phyloP scores from a whole-genome alignment of 2,888 invertebrate species.

The Liodrosophila aerea region DNA sequence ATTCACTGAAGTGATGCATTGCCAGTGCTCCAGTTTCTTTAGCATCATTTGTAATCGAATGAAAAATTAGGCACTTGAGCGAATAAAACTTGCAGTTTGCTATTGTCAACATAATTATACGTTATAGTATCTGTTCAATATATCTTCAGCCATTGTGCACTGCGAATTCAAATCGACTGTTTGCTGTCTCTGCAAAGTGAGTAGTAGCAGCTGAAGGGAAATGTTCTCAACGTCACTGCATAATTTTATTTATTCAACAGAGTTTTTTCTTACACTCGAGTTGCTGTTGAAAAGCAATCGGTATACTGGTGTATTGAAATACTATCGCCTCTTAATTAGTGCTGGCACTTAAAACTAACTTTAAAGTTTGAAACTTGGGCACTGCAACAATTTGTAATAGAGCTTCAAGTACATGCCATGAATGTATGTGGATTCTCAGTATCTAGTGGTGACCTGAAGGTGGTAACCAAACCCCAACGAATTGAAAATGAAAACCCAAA shows the following conservation, averaged over 20 bases:
- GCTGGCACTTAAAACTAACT: slow-evolving; percentile 22
- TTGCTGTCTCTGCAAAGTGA: not conserved
- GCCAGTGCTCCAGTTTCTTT: slow-evolving; percentile 23
- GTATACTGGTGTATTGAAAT: slow-evolving; percentile 17
- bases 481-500: slow-evolving; percentile 22
- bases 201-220: not conserved
- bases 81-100: slow-evolving; percentile 17
- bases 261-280: too few species aligned
- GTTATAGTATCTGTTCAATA: slow-evolving; percentile 12
- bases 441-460: slow-evolving; percentile 20
- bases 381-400: slow-evolving; percentile 27
- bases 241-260: too few species aligned
- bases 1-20: slow-evolving; percentile 34
- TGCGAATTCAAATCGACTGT: not conserved
- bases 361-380: slow-evolving; percentile 24
- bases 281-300: too few species aligned
- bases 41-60: slow-evolving; percentile 38
- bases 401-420: slow-evolving; percentile 1
- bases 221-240: not conserved
- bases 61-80: slow-evolving; percentile 29
- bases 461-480: slow-evolving; percentile 28
- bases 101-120: slow-evolving; percentile 31
- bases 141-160: slow-evolving; percentile 4
- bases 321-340: slow-evolving; percentile 14
- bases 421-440: not conserved